Evolutionary conservation across 1,140 invertebrate species (phyloP).

Genomic region (Cardiocondyla obscurior): DNA sequence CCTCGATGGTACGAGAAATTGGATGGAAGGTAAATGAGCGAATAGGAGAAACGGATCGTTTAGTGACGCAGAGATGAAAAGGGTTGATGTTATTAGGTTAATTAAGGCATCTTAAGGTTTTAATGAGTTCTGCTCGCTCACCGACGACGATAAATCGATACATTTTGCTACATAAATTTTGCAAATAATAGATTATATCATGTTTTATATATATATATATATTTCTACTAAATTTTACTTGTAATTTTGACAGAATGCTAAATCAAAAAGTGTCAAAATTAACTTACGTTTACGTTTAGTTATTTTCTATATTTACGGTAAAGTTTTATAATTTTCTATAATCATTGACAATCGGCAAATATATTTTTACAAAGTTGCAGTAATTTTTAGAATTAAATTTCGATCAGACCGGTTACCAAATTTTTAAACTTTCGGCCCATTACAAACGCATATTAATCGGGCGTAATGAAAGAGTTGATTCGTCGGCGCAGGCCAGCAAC

Average conservation of each 20-base stretch:
- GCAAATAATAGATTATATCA: background rate
- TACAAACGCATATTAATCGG: conserved; percentile 66
- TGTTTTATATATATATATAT: background rate
- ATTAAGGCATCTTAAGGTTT: conserved; percentile 73
- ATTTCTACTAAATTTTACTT: background rate
- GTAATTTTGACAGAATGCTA: background rate
- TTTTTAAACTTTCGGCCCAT: background rate
- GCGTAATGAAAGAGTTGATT: conserved; percentile 66
- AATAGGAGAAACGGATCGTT: conserved; percentile 23
- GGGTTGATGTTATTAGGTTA: conserved; percentile 74
- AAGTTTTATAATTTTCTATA: background rate
- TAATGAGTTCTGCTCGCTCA: conserved; percentile 68
- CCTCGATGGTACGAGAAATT: conserved; percentile 64
- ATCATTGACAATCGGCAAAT: background rate
- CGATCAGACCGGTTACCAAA: background rate
- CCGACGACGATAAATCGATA: conserved; percentile 4
- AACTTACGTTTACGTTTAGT: background rate
- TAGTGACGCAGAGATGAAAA: conserved; percentile 65
- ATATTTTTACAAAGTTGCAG: background rate
- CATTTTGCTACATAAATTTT: conserved; percentile 35
- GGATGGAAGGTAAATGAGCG: conserved; percentile 56
- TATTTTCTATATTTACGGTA: background rate
- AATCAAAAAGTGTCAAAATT: background rate
- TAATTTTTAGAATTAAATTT: background rate
- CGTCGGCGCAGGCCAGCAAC: conserved; percentile 62